These are phyloP conservation scores for Athene noctua DNA, from an alignment of 2,113 vertebrate genomes.

Conservation along the genomic window DNA sequence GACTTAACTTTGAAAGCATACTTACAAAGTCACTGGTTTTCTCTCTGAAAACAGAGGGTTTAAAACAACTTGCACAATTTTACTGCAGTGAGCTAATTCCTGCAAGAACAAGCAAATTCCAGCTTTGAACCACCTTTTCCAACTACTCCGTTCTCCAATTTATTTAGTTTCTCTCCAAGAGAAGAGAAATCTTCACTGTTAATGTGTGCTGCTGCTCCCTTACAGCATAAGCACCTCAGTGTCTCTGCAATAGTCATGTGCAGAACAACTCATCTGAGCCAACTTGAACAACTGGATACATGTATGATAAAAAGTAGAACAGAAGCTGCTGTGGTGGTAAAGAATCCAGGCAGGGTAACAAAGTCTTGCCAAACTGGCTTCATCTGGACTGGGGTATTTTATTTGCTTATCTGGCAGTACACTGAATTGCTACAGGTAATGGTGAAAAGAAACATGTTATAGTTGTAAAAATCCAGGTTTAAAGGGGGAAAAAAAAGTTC, in stretches of 20 bases:
- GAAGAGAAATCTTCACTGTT: background rate
- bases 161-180: background rate
- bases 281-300: background rate
- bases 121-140: background rate
- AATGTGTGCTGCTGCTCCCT: fast-evolving
- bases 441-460: background rate
- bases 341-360: background rate
- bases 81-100: background rate
- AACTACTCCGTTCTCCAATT: background rate
- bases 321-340: background rate
- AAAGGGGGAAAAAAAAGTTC: background rate
- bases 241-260: background rate
- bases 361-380: background rate
- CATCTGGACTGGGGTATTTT: background rate
- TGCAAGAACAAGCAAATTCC: background rate
- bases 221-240: background rate
- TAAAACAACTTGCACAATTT: background rate
- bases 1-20: background rate
- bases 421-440: background rate
- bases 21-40: background rate
- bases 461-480: background rate
- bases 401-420: background rate
- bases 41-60: background rate
- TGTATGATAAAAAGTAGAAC: background rate
- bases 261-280: background rate